Evolutionary conservation across 2,113 vertebrate genomes (phyloP).

Genomic region (Antennarius striatus): DNA sequence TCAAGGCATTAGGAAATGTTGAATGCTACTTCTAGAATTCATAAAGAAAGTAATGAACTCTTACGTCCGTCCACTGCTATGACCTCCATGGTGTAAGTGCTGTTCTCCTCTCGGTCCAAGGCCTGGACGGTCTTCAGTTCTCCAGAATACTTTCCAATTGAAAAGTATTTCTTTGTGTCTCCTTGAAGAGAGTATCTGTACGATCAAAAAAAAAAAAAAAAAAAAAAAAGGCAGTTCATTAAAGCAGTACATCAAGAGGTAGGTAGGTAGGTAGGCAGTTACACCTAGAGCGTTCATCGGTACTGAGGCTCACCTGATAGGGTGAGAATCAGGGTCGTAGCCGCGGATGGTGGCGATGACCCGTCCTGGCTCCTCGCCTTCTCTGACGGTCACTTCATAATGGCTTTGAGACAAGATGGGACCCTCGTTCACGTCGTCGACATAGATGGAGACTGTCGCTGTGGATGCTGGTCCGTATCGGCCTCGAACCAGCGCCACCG

Average conservation of each 20-base stretch:
- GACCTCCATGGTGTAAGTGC: conserved; percentile 82
- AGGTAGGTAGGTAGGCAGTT: not conserved
- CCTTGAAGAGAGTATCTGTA: conserved; percentile 83
- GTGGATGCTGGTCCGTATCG: conserved; percentile 81
- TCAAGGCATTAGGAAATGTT: too few species aligned
- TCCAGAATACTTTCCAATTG: conserved; percentile 80
- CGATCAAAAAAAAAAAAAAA: not conserved
- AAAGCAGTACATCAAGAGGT: not conserved
- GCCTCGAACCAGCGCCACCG: conserved; percentile 76
- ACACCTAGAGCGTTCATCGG: not conserved
- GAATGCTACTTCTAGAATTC: too few species aligned
- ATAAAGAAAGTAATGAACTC: conserved; percentile 15
- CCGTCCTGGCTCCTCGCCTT: conserved; percentile 77
- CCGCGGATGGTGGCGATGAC: conserved; percentile 81
- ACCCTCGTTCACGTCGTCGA: conserved; percentile 81
- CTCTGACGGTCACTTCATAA: conserved; percentile 80
- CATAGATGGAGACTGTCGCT: conserved; percentile 77
- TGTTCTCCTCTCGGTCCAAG: conserved; percentile 81
- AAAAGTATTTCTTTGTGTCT: conserved; percentile 83
- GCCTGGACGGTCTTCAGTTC: conserved; percentile 80
- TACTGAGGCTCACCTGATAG: conserved; percentile 69
- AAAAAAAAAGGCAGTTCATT: too few species aligned
- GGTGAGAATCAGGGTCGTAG: conserved; percentile 81
- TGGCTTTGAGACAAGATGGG: conserved; percentile 78
- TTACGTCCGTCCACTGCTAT: conserved; percentile 82